These are phyloP conservation scores for Danio jaintianensis DNA, from an alignment of 2,797 vertebrate genomes.

Conservation along the genomic window DNA sequence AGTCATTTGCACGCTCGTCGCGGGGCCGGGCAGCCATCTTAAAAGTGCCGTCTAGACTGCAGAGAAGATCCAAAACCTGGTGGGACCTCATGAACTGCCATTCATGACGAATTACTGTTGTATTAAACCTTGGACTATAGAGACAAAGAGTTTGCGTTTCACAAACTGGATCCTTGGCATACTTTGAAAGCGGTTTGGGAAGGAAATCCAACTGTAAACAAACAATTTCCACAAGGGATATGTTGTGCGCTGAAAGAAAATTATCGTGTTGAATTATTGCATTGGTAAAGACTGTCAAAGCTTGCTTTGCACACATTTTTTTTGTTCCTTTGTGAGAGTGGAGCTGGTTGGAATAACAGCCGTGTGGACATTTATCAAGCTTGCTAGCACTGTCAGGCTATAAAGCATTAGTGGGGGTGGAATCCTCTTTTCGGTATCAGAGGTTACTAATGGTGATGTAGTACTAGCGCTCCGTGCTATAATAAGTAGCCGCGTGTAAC, in stretches of 20 bases:
- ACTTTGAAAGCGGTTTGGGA: slow-evolving; percentile 11
- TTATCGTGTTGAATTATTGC: slow-evolving; percentile 26
- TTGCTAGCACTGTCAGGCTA: slow-evolving; percentile 30
- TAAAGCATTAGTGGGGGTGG: slow-evolving; percentile 52
- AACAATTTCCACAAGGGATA: slow-evolving; percentile 15
- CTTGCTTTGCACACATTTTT: not conserved
- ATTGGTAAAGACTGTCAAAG: slow-evolving; percentile 3
- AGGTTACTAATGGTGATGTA: slow-evolving; percentile 60
- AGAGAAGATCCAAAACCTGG: slow-evolving; percentile 22
- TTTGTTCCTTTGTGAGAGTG: not conserved
- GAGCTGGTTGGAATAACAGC: slow-evolving; percentile 30
- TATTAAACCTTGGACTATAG: slow-evolving; percentile 36
- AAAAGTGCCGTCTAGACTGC: slow-evolving; percentile 34
- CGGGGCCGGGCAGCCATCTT: slow-evolving; percentile 45
- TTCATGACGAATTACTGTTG: slow-evolving; percentile 49
- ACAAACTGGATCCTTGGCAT: slow-evolving; percentile 26
- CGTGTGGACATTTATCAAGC: slow-evolving; percentile 30
- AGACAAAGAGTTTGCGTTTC: not conserved
- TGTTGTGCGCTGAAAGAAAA: slow-evolving; percentile 13
- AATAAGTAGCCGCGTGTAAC: slow-evolving; percentile 46
- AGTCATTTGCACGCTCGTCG: slow-evolving; percentile 41
- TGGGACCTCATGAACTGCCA: slow-evolving; percentile 29
- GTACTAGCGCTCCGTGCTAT: slow-evolving; percentile 40
- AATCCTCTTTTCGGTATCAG: slow-evolving; percentile 46
- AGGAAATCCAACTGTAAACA: slow-evolving; percentile 9